A percentile compares a stretch with the other conserved stretches of the same genome.
These are phyloP conservation scores for Myiothlypis chrysogaster DNA, from an alignment of 2,797 vertebrate genomes.

Conservation along the genomic window DNA sequence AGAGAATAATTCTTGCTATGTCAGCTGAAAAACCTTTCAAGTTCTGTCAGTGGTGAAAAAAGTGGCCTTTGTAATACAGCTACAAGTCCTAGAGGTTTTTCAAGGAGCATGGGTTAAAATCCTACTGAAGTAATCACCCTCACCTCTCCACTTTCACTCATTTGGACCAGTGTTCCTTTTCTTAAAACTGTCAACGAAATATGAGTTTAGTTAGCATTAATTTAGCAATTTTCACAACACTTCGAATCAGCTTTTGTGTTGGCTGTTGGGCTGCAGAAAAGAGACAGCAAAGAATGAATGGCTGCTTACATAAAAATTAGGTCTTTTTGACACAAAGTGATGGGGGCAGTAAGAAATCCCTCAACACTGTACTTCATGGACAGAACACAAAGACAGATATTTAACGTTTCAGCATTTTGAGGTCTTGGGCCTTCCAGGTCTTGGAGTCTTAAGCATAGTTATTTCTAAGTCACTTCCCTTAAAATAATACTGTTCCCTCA, in stretches of 20 bases:
- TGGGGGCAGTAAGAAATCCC: background rate
- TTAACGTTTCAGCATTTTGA: background rate
- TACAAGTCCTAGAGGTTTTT: background rate
- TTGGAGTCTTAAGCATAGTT: background rate
- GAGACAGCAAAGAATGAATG: background rate
- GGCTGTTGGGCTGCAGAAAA: background rate
- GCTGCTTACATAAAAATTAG: background rate
- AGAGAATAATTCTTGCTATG: background rate
- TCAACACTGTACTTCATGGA: background rate
- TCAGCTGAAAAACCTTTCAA: background rate
- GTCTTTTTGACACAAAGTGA: background rate
- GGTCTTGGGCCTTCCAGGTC: background rate
- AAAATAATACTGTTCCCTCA: constrained; percentile 26
- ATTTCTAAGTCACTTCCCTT: constrained; percentile 39
- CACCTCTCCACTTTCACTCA: background rate
- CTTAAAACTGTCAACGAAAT: background rate
- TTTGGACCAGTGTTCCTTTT: background rate
- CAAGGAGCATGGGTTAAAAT: background rate
- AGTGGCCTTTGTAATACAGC: background rate
- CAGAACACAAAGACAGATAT: background rate
- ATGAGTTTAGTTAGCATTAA: background rate
- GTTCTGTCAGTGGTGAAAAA: background rate
- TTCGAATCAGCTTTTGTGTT: background rate
- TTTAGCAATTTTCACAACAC: background rate
- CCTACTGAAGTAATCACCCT: background rate